Conservation (phyloP, 2,113 vertebrate species). For the Amphiprion percula region DNA sequence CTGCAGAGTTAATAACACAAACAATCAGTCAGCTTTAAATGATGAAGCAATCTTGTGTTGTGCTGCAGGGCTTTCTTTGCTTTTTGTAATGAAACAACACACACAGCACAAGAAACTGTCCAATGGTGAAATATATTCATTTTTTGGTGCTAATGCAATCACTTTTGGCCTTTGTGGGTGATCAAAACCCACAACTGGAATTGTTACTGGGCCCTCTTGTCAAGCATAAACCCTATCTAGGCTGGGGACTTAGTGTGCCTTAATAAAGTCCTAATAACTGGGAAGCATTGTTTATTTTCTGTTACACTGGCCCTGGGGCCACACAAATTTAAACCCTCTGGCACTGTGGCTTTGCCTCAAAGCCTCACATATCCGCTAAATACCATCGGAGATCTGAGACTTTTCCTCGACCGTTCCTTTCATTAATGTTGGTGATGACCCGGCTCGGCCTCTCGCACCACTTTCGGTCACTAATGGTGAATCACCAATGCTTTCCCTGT, state of each 20-base stretch:
- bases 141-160: constrained; percentile 2
- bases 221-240: constrained; percentile 49
- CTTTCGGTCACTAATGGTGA: constrained; percentile 12
- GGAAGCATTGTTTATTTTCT: constrained; percentile 81
- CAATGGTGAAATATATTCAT: neutral
- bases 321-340: constrained; percentile 77
- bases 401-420: constrained; percentile 42
- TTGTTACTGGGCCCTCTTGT: constrained; percentile 29
- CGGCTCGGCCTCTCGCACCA: constrained; percentile 28
- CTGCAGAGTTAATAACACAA: constrained; percentile 59
- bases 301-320: constrained; percentile 74
- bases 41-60: constrained; percentile 34
- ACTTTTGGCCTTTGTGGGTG: neutral
- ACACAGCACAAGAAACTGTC: neutral
- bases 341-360: constrained; percentile 71
- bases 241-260: constrained; percentile 61
- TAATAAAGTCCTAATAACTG: constrained; percentile 80
- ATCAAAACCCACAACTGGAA: constrained; percentile 14
- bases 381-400: constrained; percentile 64
- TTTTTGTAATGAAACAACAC: constrained; percentile 9
- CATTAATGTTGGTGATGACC: constrained; percentile 48
- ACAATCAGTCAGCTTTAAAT: constrained; percentile 48
- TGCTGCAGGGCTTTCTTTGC: neutral
- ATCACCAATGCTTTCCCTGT: neutral
- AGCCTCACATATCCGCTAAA: constrained; percentile 71